These are phyloP conservation scores for Erebia ligea DNA, from an alignment of 2,888 invertebrate genomes.

Conservation along the genomic window DNA sequence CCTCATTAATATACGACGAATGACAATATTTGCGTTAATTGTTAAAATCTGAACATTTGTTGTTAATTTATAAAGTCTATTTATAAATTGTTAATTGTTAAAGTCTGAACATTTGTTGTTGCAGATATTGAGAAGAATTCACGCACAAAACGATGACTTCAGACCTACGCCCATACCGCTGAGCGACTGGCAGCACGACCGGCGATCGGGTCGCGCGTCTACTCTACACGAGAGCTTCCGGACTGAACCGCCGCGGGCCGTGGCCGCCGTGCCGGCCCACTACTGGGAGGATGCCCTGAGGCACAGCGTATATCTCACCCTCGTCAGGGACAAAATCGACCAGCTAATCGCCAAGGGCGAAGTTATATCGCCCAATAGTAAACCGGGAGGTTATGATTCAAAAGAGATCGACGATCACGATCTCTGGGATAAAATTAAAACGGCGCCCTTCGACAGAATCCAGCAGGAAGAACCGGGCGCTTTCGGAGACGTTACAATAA, in stretches of 20 bases:
- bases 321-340: constrained; percentile 82
- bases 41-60: no score
- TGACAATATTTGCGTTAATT: constrained; percentile 27
- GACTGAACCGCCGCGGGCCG: constrained; percentile 51
- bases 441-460: constrained; percentile 70
- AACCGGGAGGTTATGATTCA: constrained; percentile 52
- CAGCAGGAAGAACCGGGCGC: constrained; percentile 72
- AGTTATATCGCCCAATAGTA: constrained; percentile 54
- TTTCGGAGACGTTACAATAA: constrained; percentile 85
- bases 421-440: constrained; percentile 77
- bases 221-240: constrained; percentile 58
- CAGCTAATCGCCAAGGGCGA: constrained; percentile 72
- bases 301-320: constrained; percentile 86
- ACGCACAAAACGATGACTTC: constrained; percentile 61
- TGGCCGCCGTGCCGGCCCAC: constrained; percentile 64
- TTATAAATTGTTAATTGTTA: constrained; percentile 27
- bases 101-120: constrained; percentile 44
- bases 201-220: constrained; percentile 50
- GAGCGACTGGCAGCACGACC: constrained; percentile 60
- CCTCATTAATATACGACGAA: constrained; percentile 36
- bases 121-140: constrained; percentile 64
- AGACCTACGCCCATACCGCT: constrained; percentile 75
- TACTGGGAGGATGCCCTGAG: constrained; percentile 87
- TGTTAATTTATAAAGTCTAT: no score
- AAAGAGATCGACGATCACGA: constrained; percentile 72